phyloP scores from a whole-genome alignment of 2,797 vertebrate genomes.

The Myripristis murdjan region DNA sequence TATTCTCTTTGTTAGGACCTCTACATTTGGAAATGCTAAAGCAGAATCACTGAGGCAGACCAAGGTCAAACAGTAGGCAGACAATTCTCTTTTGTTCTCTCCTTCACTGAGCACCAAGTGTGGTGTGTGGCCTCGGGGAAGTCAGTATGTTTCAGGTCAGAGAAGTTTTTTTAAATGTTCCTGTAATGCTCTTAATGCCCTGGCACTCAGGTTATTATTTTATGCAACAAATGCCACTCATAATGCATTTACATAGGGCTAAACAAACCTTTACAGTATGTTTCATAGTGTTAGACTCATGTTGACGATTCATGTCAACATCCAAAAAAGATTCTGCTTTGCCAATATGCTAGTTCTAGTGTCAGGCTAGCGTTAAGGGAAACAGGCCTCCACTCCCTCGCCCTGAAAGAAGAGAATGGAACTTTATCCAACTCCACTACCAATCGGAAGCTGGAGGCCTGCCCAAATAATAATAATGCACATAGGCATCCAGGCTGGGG shows the following conservation, averaged over 20 bases:
- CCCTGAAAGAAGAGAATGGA: conserved; percentile 27
- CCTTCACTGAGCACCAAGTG: neutral
- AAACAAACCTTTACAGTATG: neutral
- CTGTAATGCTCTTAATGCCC: neutral
- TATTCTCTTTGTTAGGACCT: neutral
- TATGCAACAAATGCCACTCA: neutral
- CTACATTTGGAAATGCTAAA: neutral
- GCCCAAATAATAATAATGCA: conserved; percentile 61
- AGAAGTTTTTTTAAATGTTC: neutral
- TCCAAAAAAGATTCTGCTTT: neutral
- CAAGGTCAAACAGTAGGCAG: neutral
- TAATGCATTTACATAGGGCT: neutral
- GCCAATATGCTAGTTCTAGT: neutral
- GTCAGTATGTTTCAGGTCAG: neutral
- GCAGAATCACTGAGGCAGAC: neutral
- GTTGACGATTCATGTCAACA: neutral
- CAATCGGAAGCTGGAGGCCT: conserved; percentile 39
- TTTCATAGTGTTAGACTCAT: neutral
- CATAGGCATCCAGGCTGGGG: conserved; percentile 39
- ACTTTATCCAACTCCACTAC: conserved; percentile 27
- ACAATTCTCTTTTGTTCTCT: neutral
- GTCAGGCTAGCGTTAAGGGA: neutral
- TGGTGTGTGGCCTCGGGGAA: neutral
- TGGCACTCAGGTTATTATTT: neutral
- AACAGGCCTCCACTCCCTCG: neutral